Base-by-base conservation (phyloP, 1,140 invertebrate species). In the Nomia melanderi region DNA sequence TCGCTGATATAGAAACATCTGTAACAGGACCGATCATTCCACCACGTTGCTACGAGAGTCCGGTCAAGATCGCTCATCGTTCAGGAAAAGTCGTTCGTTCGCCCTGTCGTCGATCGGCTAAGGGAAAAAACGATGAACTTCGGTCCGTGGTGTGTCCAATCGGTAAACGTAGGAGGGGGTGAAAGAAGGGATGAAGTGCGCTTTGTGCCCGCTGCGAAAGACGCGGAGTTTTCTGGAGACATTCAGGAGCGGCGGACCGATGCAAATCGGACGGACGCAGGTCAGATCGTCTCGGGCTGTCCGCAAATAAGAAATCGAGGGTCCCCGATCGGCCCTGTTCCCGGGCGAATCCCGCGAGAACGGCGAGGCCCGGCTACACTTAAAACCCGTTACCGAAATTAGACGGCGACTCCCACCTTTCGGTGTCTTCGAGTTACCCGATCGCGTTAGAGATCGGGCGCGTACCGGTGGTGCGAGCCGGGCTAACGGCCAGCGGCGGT, bases 221-320 rank as follows among this genome's bases (percentile, higher is more conserved):
- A 14, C 57, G 62, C 25, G 50, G 27, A 47, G 53, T 50, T 60
- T 67, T 67, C 20, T 12, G 53, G 77, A 77, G 62, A 86, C 80
- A 88, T 82, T 87, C 66, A 69, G 33, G 60, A 27, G 65, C 83
- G 76, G 1, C 73, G 76, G 72, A 87, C 56, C 84, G 82, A 85
- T 83, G 84, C 77, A 77, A 87, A 88, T 88, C 79, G 76, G 11
- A 73, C 53, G 62, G 60, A 56, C 25, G 27, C 76, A 72, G 69
- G 76, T 73, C 59, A 71, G 47, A 77, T 70, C 62, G 14, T 36
- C 14, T 20, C 47, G 3, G 63, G 31, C 3, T 31, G 36, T 62
- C 66, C 39, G 69, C 69, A 72, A 44, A 77, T 77, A 77, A 77
- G 59, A 64, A 63, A 47, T 78, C 50, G 60, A 12, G 17, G 50